Evolutionary conservation across 2,888 invertebrate genomes (phyloP).

Genomic region (Marasmarcha lunaedactyla): DNA sequence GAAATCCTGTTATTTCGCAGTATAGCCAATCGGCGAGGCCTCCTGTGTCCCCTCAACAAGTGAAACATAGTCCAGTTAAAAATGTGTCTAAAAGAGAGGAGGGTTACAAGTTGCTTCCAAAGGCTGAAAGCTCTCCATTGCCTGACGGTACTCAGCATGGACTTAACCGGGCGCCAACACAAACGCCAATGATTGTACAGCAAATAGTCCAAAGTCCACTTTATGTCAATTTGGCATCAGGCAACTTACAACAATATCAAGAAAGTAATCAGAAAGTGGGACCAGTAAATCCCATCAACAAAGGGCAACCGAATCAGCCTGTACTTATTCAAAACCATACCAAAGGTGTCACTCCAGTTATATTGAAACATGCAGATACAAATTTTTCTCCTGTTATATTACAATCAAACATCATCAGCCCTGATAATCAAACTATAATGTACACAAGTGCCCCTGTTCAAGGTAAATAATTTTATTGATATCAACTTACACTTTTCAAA

Average conservation of each 20-base stretch:
- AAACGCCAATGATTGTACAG: slow-evolving; percentile 48
- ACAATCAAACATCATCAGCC: slow-evolving; percentile 73
- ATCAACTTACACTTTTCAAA: no score
- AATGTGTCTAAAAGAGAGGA: slow-evolving; percentile 39
- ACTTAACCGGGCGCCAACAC: slow-evolving; percentile 27
- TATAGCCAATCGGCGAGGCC: slow-evolving; percentile 34
- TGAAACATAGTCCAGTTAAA: slow-evolving; percentile 37
- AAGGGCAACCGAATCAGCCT: slow-evolving; percentile 35
- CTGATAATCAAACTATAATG: slow-evolving; percentile 59
- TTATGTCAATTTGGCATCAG: slow-evolving; percentile 48
- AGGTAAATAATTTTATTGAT: slow-evolving; percentile 27
- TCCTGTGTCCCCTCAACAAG: slow-evolving; percentile 23
- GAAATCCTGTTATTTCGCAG: slow-evolving; percentile 54
- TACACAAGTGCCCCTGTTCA: slow-evolving; percentile 57
- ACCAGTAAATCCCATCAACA: slow-evolving; percentile 31
- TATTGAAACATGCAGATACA: slow-evolving; percentile 52
- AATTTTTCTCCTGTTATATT: slow-evolving; percentile 72
- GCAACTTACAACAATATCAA: slow-evolving; percentile 40
- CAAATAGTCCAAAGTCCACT: slow-evolving; percentile 53
- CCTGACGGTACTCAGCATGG: slow-evolving; percentile 43
- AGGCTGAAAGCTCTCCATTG: slow-evolving; percentile 27
- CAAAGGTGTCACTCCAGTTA: slow-evolving; percentile 46
- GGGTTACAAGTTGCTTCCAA: slow-evolving; percentile 32
- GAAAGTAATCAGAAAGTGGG: slow-evolving; percentile 38
- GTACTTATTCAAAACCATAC: slow-evolving; percentile 45